Evolutionary conservation across 2,888 invertebrate species (phyloP).

Genomic region (Callyntrura sp.): DNA sequence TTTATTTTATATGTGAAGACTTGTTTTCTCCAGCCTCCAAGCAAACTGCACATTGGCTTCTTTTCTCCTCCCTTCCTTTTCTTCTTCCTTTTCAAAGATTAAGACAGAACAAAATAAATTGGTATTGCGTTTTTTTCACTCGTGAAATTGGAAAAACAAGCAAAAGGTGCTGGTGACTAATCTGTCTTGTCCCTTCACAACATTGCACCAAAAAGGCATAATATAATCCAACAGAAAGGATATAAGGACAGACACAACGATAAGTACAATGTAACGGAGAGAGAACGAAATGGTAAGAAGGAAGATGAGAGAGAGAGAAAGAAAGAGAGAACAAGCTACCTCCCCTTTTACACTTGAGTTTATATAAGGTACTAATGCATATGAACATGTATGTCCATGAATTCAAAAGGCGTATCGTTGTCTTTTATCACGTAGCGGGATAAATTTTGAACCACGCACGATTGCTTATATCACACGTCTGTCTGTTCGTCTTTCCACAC

Average conservation of each 20-base stretch:
- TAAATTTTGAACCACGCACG: too few species aligned
- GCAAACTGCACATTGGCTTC: neutral
- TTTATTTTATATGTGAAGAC: neutral
- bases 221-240: conserved; percentile 5
- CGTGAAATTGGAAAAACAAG: conserved; percentile 75
- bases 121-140: conserved; percentile 73
- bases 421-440: neutral
- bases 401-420: conserved; percentile 38
- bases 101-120: conserved; percentile 73
- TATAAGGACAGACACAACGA: neutral
- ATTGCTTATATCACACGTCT: neutral
- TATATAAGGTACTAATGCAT: conserved; percentile 18
- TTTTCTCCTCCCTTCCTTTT: conserved; percentile 29
- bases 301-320: conserved; percentile 1
- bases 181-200: conserved; percentile 73
- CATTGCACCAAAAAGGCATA: conserved; percentile 54
- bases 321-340: too few species aligned
- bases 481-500: too few species aligned
- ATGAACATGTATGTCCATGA: conserved; percentile 22
- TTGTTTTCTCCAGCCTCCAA: conserved; percentile 25
- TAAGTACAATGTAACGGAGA: neutral
- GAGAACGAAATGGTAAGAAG: too few species aligned
- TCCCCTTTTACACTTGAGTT: neutral
- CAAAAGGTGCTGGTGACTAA: conserved; percentile 72
- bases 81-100: conserved; percentile 64